Percentiles rank a stretch among this genome's conserved stretches.
Conservation (phyloP, 2,113 vertebrate genomes). For the Cairina moschata region DNA sequence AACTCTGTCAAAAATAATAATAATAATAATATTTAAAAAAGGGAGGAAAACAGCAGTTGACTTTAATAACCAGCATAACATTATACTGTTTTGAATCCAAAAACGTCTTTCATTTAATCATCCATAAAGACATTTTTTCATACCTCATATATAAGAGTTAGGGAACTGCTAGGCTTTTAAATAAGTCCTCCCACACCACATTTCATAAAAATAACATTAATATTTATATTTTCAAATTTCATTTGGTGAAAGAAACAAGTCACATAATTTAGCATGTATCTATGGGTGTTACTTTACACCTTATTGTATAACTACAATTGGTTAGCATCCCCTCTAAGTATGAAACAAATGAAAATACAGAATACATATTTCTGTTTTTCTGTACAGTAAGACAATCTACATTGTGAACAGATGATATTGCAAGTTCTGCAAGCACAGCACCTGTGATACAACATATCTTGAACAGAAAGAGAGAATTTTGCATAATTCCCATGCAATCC, state of each 20-base stretch:
- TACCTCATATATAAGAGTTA: not conserved
- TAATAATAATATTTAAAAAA: not conserved
- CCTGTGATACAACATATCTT: not conserved
- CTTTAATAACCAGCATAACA: constrained; percentile 35
- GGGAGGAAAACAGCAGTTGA: constrained; percentile 36
- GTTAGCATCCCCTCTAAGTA: not conserved
- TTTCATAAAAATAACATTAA: not conserved
- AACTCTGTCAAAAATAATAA: not conserved
- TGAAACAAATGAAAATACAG: not conserved
- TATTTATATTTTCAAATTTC: not conserved
- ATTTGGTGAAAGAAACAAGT: not conserved
- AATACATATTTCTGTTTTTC: not conserved
- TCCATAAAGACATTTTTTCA: not conserved
- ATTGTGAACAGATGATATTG: not conserved
- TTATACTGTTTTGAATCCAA: constrained; percentile 9
- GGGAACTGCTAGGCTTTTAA: constrained; percentile 6
- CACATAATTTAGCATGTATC: not conserved
- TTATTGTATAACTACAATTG: not conserved
- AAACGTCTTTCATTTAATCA: constrained; percentile 23
- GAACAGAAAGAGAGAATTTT: not conserved
- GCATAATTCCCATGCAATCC: no score
- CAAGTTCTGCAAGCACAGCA: not conserved
- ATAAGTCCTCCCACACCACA: not conserved
- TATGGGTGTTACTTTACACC: not conserved
- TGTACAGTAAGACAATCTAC: not conserved